Evolutionary conservation across 2,888 invertebrate species (phyloP).

Genomic region (Ophonus ardosiacus): DNA sequence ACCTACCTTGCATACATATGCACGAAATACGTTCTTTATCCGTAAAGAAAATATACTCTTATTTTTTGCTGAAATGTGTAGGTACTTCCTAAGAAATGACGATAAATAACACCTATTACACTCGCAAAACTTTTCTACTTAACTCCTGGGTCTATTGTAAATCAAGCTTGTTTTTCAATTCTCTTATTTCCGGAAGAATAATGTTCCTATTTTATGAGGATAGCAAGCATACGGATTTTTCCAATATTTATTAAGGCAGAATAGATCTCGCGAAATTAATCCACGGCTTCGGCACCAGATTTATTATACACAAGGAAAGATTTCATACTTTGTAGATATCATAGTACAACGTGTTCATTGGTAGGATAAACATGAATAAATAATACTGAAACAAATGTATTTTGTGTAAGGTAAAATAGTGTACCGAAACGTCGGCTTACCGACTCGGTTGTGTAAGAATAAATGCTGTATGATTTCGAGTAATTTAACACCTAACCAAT

Average conservation of each 20-base stretch:
- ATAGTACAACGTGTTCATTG: neutral
- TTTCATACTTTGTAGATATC: neutral
- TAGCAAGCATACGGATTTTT: slow-evolving; percentile 10
- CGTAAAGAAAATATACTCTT: slow-evolving; percentile 49
- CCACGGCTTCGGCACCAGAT: neutral
- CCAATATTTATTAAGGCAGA: slow-evolving; percentile 9
- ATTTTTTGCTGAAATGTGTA: slow-evolving; percentile 45
- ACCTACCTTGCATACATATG: slow-evolving; percentile 48
- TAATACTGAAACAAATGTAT: no score
- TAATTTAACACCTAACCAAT: no score
- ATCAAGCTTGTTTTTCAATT: slow-evolving; percentile 55
- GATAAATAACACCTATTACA: slow-evolving; percentile 59
- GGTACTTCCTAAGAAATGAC: slow-evolving; percentile 46
- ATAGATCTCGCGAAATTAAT: neutral
- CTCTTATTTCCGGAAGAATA: slow-evolving; percentile 42
- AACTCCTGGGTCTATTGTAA: slow-evolving; percentile 51
- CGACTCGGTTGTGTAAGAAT: no score
- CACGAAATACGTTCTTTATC: slow-evolving; percentile 56
- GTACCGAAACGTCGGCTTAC: no score
- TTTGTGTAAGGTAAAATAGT: no score
- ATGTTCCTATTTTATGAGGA: slow-evolving; percentile 51
- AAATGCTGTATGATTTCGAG: no score
- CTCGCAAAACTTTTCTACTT: slow-evolving; percentile 52
- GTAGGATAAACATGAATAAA: neutral
- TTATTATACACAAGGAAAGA: neutral